Conservation (phyloP, 2,113 vertebrate species). For the Castor canadensis region DNA sequence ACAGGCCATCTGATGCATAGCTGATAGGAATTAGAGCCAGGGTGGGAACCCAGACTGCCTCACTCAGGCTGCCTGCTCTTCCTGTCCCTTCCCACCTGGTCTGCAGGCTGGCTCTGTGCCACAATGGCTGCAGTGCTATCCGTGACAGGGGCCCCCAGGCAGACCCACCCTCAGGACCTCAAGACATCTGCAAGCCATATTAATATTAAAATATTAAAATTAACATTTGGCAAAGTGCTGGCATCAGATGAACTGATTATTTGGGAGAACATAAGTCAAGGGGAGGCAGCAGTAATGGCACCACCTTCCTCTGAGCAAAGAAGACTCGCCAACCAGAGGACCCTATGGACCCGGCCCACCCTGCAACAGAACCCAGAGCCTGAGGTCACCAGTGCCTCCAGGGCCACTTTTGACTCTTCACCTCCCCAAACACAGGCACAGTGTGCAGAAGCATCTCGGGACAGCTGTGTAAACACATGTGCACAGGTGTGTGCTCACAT, state of each 20-base stretch:
- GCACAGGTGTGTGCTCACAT: not conserved
- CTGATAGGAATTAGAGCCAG: no score
- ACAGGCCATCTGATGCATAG: accelerated
- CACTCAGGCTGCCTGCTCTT: no score
- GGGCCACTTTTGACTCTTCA: no score
- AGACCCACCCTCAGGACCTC: not conserved
- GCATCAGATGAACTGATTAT: not conserved
- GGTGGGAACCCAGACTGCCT: no score
- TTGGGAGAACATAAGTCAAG: not conserved
- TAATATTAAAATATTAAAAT: not conserved
- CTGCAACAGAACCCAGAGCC: not conserved
- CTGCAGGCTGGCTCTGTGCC: accelerated
- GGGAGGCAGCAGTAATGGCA: not conserved
- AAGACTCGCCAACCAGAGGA: not conserved
- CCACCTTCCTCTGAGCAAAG: not conserved
- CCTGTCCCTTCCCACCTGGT: accelerated
- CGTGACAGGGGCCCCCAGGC: not conserved
- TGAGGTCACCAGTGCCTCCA: not conserved
- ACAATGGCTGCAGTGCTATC: not conserved
- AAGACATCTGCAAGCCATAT: not conserved
- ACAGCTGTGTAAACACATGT: accelerated
- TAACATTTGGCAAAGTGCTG: not conserved
- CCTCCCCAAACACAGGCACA: not conserved
- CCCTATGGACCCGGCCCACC: not conserved
- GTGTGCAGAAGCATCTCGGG: no score